Conservation (phyloP, 2,797 vertebrate species). For the Poeciliopsis turneri region DNA sequence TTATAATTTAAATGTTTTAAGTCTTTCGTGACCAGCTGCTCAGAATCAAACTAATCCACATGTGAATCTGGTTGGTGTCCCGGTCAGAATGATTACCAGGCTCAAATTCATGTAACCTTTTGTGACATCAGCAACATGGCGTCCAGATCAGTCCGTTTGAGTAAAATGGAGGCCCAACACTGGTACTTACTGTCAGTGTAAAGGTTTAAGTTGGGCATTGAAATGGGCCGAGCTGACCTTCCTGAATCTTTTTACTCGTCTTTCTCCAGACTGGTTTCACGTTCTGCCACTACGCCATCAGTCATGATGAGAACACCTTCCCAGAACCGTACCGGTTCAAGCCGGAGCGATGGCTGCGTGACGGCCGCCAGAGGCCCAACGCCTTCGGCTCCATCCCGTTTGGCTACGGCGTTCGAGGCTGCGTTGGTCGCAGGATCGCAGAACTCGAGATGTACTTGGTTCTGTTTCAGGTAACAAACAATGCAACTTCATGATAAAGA, state of each 20-base stretch:
- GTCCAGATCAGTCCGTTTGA: not conserved
- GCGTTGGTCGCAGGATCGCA: slow-evolving; percentile 80
- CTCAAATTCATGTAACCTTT: no score
- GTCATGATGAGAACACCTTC: slow-evolving; percentile 75
- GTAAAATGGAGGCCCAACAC: not conserved
- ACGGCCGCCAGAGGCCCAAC: slow-evolving; percentile 61
- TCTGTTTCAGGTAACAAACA: slow-evolving; percentile 67
- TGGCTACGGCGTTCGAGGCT: slow-evolving; percentile 81
- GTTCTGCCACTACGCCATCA: slow-evolving; percentile 78
- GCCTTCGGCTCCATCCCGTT: slow-evolving; percentile 81
- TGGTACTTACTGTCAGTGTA: not conserved
- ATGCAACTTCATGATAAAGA: not conserved
- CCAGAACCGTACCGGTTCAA: slow-evolving; percentile 71
- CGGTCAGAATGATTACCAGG: no score
- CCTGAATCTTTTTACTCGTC: not conserved
- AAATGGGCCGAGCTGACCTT: not conserved
- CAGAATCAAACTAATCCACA: no score
- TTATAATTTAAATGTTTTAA: not conserved
- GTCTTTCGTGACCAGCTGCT: no score
- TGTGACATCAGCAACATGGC: not conserved
- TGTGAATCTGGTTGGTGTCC: no score
- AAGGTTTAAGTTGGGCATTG: not conserved
- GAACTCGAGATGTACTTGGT: slow-evolving; percentile 82
- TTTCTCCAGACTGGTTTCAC: slow-evolving; percentile 74
- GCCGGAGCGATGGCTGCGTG: slow-evolving; percentile 81